Base-by-base conservation (phyloP, 2,113 vertebrate species). In the Sclerurus mexicanus region DNA sequence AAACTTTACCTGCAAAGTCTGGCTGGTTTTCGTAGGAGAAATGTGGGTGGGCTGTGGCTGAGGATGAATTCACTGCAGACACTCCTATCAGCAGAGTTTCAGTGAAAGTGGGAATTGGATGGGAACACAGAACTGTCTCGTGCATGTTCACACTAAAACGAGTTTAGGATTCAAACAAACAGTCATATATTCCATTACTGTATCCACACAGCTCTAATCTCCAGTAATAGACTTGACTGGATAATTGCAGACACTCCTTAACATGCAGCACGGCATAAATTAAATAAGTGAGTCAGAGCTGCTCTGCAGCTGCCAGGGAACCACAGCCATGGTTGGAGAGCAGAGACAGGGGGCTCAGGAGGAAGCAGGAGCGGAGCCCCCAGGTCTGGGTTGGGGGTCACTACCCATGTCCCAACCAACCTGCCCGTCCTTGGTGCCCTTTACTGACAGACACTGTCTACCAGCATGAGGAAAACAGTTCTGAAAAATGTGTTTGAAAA, bases 311-410 rank as follows among this genome's bases (percentile, higher is more conserved):
- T 63, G 60, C 56, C 59, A 40, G 2, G 17, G 58, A 42, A 7
- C 1, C 1, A 0, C 46, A 19, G 64, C 28, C 0, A 1, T 0
- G 6, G 39, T 3, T 35, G 78, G 18, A 0, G 17, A 46, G 28
- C 1, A 7, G 47, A 4, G 60, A 9, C 0, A n/a, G 2, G 1
- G 5, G 39, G 21, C 62, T 53, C 42, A 0, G 7, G 64, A 13
- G 75, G 49, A 11, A 23, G 6, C 0, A 7, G 1, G 15, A 39
- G 22, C 0, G 3, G 15, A 66, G 28, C 28, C 20, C 76, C 76
- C 1, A 1, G 44, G 17, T 31, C 59, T 2, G 8, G 46, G 24
- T 6, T 0, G 1, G 40, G 66, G 47, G 6, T 14, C 49, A 31
- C 60, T 47, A 53, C 50, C 49, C 3, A 0, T 7, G 15, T 12